These are phyloP conservation scores for Biston stratarius DNA, from an alignment of 2,888 invertebrate genomes.

Conservation along the genomic window DNA sequence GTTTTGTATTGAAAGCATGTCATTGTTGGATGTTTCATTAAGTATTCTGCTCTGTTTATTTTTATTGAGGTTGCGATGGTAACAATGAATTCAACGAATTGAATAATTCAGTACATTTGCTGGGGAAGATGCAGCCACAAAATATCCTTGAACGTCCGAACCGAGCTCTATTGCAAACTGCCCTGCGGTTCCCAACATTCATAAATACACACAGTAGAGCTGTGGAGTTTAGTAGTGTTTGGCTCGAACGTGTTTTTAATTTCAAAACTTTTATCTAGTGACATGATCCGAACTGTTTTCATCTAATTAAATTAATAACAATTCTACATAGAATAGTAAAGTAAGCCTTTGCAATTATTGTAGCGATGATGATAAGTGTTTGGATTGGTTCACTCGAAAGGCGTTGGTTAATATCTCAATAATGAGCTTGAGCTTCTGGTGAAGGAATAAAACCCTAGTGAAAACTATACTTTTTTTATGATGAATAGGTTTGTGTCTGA, in stretches of 20 bases:
- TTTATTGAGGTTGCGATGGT: conserved; percentile 10
- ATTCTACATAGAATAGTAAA: no score
- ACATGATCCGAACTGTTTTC: not conserved
- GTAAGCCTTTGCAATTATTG: no score
- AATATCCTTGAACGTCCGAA: conserved; percentile 2
- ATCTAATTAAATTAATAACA: not conserved
- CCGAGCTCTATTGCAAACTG: conserved; percentile 5
- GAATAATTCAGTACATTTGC: conserved; percentile 11
- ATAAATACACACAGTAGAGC: not conserved
- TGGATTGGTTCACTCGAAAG: no score
- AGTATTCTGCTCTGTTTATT: conserved; percentile 16
- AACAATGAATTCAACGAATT: conserved; percentile 10
- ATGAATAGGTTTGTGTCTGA: no score
- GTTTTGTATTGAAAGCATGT: conserved; percentile 10
- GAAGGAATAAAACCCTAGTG: no score
- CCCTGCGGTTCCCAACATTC: conserved; percentile 10
- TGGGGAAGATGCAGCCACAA: conserved; percentile 6
- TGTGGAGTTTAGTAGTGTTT: conserved; percentile 1
- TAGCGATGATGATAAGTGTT: no score
- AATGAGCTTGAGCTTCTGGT: no score
- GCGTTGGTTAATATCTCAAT: no score
- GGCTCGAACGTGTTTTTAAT: conserved; percentile 8
- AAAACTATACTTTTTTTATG: no score
- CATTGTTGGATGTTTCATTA: conserved; percentile 19
- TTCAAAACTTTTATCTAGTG: conserved; percentile 9